A percentile compares a stretch with the other conserved stretches of the same genome.
phyloP scores from a whole-genome alignment of 2,113 vertebrate species.

The Psammodynastes pulverulentus region DNA sequence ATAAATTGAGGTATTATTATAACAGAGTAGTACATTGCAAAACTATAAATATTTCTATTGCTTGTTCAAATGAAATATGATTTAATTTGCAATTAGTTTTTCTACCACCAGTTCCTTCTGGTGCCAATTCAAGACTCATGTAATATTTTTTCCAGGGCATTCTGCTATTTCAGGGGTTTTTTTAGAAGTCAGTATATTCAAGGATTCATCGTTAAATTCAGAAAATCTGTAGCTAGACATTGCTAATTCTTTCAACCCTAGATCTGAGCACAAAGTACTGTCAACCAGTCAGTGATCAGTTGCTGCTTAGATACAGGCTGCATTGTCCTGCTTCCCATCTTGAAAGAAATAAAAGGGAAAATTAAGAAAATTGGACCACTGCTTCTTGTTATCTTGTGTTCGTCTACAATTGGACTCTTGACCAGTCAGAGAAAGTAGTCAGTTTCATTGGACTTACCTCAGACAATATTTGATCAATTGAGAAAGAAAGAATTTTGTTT shows the following conservation, averaged over 20 bases:
- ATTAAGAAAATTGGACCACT: not conserved
- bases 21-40: conserved; percentile 1
- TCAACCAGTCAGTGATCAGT: not conserved
- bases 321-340: not conserved
- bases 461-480: not conserved
- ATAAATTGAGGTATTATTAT: conserved; percentile 12
- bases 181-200: not conserved
- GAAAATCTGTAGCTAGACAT: not conserved
- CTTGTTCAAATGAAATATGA: not conserved
- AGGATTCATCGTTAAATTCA: not conserved
- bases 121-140: not conserved
- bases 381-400: not conserved
- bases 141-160: not conserved
- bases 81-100: not conserved
- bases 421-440: not conserved
- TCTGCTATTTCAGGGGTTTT: not conserved
- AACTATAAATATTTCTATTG: conserved; percentile 10
- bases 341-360: not conserved
- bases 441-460: not conserved
- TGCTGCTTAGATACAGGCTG: not conserved
- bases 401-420: not conserved
- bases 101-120: not conserved
- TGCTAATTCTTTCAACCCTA: not conserved
- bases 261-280: not conserved
- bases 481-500: not conserved